phyloP scores from a whole-genome alignment of 2,113 vertebrate genomes.

The Hippopotamus amphibius region DNA sequence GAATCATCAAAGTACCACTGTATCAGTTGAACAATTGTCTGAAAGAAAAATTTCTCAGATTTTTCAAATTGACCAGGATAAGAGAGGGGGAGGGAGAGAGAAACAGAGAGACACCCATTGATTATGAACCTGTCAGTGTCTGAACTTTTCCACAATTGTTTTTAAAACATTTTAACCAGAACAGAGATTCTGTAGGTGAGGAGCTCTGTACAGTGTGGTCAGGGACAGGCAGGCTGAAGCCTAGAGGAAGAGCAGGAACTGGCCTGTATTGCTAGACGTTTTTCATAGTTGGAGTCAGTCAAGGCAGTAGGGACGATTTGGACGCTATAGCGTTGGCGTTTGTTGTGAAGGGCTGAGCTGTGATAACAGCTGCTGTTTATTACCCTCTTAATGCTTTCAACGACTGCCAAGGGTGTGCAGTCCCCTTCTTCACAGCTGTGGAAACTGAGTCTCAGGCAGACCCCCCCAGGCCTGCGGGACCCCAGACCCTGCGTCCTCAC shows the following conservation, averaged over 20 bases:
- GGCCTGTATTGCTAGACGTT: neutral
- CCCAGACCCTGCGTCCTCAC: neutral
- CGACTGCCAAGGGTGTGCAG: neutral
- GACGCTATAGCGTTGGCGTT: accelerated
- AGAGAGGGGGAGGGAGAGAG: neutral
- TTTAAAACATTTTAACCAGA: neutral
- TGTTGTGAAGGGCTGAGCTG: no score
- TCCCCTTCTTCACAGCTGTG: neutral
- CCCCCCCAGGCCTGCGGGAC: neutral
- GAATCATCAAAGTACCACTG: neutral
- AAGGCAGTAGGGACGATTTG: accelerated
- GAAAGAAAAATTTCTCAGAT: neutral
- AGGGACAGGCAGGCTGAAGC: neutral
- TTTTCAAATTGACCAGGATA: neutral
- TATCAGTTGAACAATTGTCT: neutral
- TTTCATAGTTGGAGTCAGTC: neutral
- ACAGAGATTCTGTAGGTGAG: neutral
- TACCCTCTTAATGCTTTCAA: neutral
- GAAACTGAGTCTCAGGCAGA: neutral
- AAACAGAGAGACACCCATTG: neutral
- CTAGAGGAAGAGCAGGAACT: neutral
- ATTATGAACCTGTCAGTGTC: neutral
- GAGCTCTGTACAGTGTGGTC: neutral
- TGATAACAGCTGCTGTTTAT: accelerated
- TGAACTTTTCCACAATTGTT: neutral